Conservation (phyloP, 2,888 invertebrate species). For the Sinotaia quadrata region DNA sequence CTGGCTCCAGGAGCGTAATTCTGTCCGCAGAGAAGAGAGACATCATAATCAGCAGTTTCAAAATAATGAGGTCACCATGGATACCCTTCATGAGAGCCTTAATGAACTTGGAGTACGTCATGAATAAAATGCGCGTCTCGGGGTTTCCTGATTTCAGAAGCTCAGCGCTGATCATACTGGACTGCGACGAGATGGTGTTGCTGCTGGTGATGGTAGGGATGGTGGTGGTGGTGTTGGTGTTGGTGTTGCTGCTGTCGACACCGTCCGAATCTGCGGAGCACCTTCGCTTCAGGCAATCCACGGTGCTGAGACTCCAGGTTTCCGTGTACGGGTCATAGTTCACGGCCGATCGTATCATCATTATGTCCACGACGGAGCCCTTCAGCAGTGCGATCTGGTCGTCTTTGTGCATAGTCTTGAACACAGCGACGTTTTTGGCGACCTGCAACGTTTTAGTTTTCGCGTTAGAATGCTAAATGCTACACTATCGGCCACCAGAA, state of each 20-base stretch:
- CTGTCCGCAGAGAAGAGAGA: constrained; percentile 62
- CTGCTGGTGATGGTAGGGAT: background rate
- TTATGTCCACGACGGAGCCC: constrained; percentile 66
- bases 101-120: constrained; percentile 66
- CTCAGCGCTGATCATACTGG: constrained; percentile 50
- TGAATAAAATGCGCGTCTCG: constrained; percentile 60
- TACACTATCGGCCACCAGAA: too few species aligned
- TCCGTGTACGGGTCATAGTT: constrained; percentile 62
- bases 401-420: constrained; percentile 93
- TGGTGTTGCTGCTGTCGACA: background rate
- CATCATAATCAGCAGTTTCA: constrained; percentile 66
- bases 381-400: constrained; percentile 85
- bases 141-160: constrained; percentile 52
- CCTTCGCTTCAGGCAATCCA: constrained; percentile 40
- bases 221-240: background rate
- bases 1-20: constrained; percentile 44
- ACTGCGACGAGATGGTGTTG: background rate
- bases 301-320: constrained; percentile 60
- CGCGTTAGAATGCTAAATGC: too few species aligned
- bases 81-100: constrained; percentile 59
- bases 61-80: constrained; percentile 59
- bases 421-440: constrained; percentile 82
- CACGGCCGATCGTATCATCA: constrained; percentile 66
- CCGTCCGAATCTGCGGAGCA: background rate
- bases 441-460: too few species aligned